Percentiles rank a stretch among this genome's conserved stretches.
Evolutionary conservation across 2,797 vertebrate genomes (phyloP).

Genomic region (Sebastes minor): DNA sequence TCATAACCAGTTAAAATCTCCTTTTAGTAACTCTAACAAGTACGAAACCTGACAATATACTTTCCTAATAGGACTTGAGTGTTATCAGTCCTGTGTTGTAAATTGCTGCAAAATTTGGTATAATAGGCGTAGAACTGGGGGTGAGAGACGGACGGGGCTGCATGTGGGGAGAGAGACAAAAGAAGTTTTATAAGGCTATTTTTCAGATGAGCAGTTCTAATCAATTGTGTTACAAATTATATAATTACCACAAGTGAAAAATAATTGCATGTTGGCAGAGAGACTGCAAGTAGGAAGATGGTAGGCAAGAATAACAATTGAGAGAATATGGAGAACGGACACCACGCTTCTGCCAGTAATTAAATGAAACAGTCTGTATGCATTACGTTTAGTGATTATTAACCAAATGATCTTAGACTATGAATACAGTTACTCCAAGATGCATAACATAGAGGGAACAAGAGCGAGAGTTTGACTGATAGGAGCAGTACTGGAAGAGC

Average conservation of each 20-base stretch:
- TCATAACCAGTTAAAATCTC: neutral
- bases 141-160: neutral
- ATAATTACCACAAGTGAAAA: constrained; percentile 51
- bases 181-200: constrained; percentile 33
- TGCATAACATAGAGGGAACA: neutral
- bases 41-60: neutral
- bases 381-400: constrained; percentile 19
- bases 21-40: neutral
- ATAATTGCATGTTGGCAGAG: constrained; percentile 31
- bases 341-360: constrained; percentile 17
- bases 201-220: constrained; percentile 50
- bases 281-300: constrained; percentile 12
- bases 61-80: neutral
- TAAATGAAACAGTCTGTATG: constrained; percentile 15
- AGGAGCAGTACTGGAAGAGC: constrained; percentile 18
- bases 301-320: constrained; percentile 25
- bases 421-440: neutral
- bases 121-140: neutral
- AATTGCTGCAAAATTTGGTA: constrained; percentile 1
- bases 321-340: neutral
- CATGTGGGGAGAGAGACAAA: neutral
- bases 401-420: constrained; percentile 6
- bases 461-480: constrained; percentile 26
- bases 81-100: neutral
- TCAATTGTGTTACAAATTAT: constrained; percentile 51